Evolutionary conservation across 2,888 invertebrate genomes (phyloP).

Genomic region (Cepaea hortensis): DNA sequence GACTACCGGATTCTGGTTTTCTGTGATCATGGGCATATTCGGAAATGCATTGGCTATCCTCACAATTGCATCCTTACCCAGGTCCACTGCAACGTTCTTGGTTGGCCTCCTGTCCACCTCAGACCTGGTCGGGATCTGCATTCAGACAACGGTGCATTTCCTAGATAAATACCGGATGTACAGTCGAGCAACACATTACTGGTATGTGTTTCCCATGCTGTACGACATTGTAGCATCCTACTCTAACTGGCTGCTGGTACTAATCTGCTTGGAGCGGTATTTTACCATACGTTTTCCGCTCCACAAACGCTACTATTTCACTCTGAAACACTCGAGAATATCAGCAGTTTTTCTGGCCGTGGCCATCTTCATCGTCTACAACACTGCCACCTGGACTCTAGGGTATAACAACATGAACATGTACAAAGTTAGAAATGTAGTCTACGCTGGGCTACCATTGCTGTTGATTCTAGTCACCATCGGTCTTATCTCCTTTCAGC

Average conservation of each 20-base stretch:
- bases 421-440: slow-evolving; percentile 13
- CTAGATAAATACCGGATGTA: slow-evolving; percentile 2
- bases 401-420: slow-evolving; percentile 24
- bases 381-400: neutral
- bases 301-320: slow-evolving; percentile 35
- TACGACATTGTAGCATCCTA: slow-evolving; percentile 26
- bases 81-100: slow-evolving; percentile 34
- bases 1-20: slow-evolving; percentile 35
- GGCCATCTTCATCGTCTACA: slow-evolving; percentile 12
- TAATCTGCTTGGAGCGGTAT: slow-evolving; percentile 41
- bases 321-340: slow-evolving; percentile 8
- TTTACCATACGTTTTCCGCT: slow-evolving; percentile 37
- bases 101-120: slow-evolving; percentile 35
- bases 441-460: slow-evolving; percentile 35
- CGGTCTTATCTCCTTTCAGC: slow-evolving; percentile 19
- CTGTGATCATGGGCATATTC: slow-evolving; percentile 8
- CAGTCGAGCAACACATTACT: neutral
- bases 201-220: slow-evolving; percentile 30
- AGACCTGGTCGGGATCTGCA: slow-evolving; percentile 17
- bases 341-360: neutral
- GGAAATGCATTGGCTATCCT: slow-evolving; percentile 36
- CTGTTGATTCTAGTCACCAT: slow-evolving; percentile 21
- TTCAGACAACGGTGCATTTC: slow-evolving; percentile 12
- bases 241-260: slow-evolving; percentile 43
- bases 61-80: slow-evolving; percentile 30